Conservation (phyloP, 2,113 vertebrate species). For the Ceratotherium simum region DNA sequence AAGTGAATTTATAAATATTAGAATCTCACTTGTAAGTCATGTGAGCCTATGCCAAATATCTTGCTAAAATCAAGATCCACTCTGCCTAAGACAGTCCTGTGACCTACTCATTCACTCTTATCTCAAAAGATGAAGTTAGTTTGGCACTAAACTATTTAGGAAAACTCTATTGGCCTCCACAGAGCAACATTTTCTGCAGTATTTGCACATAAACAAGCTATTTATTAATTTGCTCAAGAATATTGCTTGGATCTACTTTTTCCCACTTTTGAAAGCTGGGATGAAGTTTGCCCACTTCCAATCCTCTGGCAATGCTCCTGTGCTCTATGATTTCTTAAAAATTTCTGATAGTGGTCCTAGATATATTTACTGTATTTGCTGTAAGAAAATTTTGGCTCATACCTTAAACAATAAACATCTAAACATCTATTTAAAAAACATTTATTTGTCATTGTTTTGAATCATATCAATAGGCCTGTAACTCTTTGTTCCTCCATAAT, state of each 20-base stretch:
- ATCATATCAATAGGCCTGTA: background rate
- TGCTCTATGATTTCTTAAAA: background rate
- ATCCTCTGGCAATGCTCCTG: background rate
- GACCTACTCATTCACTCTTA: background rate
- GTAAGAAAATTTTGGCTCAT: constrained; percentile 20
- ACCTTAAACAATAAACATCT: background rate
- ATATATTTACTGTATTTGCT: background rate
- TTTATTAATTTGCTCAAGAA: background rate
- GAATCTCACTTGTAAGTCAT: background rate
- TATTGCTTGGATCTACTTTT: background rate
- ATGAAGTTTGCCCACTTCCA: background rate
- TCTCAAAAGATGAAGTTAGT: background rate
- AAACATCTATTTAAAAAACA: background rate
- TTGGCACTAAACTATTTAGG: background rate
- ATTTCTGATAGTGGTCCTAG: background rate
- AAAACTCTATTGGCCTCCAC: background rate
- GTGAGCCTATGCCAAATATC: background rate
- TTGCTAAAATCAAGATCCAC: background rate
- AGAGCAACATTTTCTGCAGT: background rate
- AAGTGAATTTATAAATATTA: background rate
- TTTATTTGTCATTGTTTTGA: background rate
- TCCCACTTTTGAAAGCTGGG: background rate
- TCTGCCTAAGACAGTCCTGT: background rate
- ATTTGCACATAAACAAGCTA: background rate
- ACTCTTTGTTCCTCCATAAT: background rate